A percentile compares a stretch with the other conserved stretches of the same genome.
Evolutionary conservation across 2,797 vertebrate species (phyloP).

Genomic region (Remorina albescens): DNA sequence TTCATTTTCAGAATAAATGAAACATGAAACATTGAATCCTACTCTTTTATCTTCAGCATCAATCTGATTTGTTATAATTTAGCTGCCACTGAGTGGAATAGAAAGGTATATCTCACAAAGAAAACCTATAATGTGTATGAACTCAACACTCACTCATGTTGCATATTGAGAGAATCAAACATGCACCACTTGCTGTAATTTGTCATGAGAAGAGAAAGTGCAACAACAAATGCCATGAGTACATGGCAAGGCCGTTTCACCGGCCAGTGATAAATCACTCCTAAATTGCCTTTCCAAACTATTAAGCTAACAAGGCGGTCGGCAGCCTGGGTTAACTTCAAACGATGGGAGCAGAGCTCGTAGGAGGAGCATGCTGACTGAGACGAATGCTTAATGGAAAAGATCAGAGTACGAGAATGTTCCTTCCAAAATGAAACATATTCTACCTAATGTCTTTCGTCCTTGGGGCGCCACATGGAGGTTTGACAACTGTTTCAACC

Average conservation of each 20-base stretch:
- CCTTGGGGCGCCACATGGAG: slow-evolving; percentile 59
- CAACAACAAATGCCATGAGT: slow-evolving; percentile 17
- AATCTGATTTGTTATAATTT: slow-evolving; percentile 10
- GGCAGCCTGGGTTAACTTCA: slow-evolving; percentile 70
- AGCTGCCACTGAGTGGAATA: neutral
- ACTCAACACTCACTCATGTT: neutral
- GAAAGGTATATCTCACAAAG: neutral
- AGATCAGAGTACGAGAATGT: slow-evolving; percentile 54
- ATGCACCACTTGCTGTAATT: slow-evolving; percentile 23
- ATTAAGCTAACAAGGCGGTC: slow-evolving; percentile 70
- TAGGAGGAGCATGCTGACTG: slow-evolving; percentile 49
- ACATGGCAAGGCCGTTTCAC: slow-evolving; percentile 37
- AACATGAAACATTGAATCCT: slow-evolving; percentile 3
- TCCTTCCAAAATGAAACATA: slow-evolving; percentile 63
- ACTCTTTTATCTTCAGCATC: slow-evolving; percentile 11
- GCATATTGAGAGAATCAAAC: slow-evolving; percentile 11
- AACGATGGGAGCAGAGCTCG: slow-evolving; percentile 58
- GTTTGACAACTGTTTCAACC: slow-evolving; percentile 55
- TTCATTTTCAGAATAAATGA: slow-evolving; percentile 8
- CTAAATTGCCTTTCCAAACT: slow-evolving; percentile 72
- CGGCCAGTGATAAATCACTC: slow-evolving; percentile 69
- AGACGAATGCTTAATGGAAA: slow-evolving; percentile 67
- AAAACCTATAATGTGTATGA: neutral
- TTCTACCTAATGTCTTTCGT: slow-evolving; percentile 58
- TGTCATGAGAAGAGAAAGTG: slow-evolving; percentile 22